phyloP scores from a whole-genome alignment of 2,888 invertebrate species.

The Drosophila phalerata region DNA sequence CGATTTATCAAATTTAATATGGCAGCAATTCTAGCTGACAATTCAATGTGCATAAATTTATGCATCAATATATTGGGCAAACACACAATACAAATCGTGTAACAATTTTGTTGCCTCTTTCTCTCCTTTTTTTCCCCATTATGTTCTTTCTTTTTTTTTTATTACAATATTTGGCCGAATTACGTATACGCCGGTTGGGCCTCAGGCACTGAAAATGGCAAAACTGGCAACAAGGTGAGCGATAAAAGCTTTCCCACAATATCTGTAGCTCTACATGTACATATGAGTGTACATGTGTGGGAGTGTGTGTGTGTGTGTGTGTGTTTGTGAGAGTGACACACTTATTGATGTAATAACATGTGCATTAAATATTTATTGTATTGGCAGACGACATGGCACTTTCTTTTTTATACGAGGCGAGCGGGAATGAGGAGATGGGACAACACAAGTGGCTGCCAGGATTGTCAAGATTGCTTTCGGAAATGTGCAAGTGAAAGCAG shows the following conservation, averaged over 20 bases:
- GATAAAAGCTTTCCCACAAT: conserved; percentile 73
- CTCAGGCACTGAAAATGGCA: conserved; percentile 48
- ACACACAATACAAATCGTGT: conserved; percentile 42
- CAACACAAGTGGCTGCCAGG: conserved; percentile 38
- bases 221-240: conserved; percentile 63
- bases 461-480: conserved; percentile 41
- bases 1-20: conserved; percentile 72
- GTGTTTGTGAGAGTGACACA: conserved; percentile 66
- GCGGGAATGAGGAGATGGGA: background rate
- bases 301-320: conserved; percentile 24
- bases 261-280: conserved; percentile 22
- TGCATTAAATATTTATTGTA: conserved; percentile 80
- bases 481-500: conserved; percentile 40
- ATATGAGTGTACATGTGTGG: conserved; percentile 11
- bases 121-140: background rate
- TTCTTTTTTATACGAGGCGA: conserved; percentile 48
- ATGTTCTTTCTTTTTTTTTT: conserved; percentile 30
- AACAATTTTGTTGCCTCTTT: conserved; percentile 30
- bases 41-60: conserved; percentile 65
- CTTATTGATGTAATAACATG: conserved; percentile 79
- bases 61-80: conserved; percentile 46
- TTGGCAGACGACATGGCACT: conserved; percentile 80
- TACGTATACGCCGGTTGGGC: conserved; percentile 65
- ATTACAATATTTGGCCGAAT: conserved; percentile 56
- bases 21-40: conserved; percentile 67